Percentiles rank a stretch among this genome's conserved stretches.
phyloP scores from a whole-genome alignment of 2,888 invertebrate genomes.

The Bellardia pandia region DNA sequence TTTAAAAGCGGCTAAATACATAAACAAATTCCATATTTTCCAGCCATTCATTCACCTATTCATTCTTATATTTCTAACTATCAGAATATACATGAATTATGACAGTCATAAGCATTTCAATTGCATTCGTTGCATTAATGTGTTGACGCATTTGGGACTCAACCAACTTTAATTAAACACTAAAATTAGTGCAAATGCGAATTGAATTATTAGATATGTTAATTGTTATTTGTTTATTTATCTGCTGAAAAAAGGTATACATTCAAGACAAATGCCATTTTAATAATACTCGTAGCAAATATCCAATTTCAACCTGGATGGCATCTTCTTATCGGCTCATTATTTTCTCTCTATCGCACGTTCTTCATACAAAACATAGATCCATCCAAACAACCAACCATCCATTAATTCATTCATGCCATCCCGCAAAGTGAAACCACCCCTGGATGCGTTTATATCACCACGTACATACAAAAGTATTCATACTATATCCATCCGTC shows the following conservation, averaged over 20 bases:
- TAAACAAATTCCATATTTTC: slow-evolving; percentile 53
- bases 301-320: slow-evolving; percentile 53
- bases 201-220: slow-evolving; percentile 13
- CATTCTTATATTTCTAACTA: not conserved
- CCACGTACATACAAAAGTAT: slow-evolving; percentile 29
- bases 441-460: slow-evolving; percentile 46
- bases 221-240: slow-evolving; percentile 3
- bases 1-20: slow-evolving; percentile 30
- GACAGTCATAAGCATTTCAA: slow-evolving; percentile 27
- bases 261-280: slow-evolving; percentile 55
- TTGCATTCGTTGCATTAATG: slow-evolving; percentile 19
- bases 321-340: slow-evolving; percentile 62
- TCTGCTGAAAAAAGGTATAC: not conserved
- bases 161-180: slow-evolving; percentile 48
- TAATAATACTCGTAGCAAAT: slow-evolving; percentile 38
- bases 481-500: slow-evolving; percentile 23
- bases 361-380: slow-evolving; percentile 38
- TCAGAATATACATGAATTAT: slow-evolving; percentile 13
- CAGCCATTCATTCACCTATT: not conserved
- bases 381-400: slow-evolving; percentile 23
- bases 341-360: slow-evolving; percentile 71
- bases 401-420: slow-evolving; percentile 35
- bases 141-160: slow-evolving; percentile 9
- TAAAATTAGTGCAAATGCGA: not conserved
- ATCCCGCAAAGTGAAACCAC: slow-evolving; percentile 56